phyloP scores from a whole-genome alignment of 2,797 vertebrate genomes.

The Heterohyrax brucei region DNA sequence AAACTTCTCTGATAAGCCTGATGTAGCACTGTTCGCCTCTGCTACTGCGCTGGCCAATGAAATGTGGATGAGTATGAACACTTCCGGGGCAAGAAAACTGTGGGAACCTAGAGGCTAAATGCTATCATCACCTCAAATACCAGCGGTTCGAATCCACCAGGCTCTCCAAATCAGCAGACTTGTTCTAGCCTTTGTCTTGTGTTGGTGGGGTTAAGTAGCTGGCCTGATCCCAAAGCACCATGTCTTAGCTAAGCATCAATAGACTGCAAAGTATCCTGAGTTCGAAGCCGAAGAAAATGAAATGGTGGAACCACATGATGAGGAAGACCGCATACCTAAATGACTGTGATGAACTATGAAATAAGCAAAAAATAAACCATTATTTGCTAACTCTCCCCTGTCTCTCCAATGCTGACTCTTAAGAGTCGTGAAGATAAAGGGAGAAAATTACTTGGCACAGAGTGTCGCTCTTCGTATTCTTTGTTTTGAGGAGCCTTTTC shows the following conservation, averaged over 20 bases:
- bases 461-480: background rate
- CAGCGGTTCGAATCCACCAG: too few species aligned
- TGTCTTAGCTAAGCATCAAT: background rate
- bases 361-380: background rate
- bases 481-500: background rate
- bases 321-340: background rate
- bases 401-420: background rate
- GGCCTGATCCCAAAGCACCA: background rate
- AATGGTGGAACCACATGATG: background rate
- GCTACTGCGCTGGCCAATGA: constrained; percentile 1
- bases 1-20: background rate
- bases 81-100: background rate
- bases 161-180: background rate
- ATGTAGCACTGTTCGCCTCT: background rate
- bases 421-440: background rate
- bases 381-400: background rate
- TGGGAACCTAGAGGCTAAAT: too few species aligned
- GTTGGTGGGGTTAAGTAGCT: background rate
- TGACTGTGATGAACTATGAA: background rate
- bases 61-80: background rate
- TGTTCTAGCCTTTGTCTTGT: fast-evolving
- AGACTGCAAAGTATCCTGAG: background rate
- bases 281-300: background rate
- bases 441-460: background rate
- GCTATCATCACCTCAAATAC: too few species aligned